phyloP scores from a whole-genome alignment of 2,113 vertebrate species.

The Fregata magnificens region DNA sequence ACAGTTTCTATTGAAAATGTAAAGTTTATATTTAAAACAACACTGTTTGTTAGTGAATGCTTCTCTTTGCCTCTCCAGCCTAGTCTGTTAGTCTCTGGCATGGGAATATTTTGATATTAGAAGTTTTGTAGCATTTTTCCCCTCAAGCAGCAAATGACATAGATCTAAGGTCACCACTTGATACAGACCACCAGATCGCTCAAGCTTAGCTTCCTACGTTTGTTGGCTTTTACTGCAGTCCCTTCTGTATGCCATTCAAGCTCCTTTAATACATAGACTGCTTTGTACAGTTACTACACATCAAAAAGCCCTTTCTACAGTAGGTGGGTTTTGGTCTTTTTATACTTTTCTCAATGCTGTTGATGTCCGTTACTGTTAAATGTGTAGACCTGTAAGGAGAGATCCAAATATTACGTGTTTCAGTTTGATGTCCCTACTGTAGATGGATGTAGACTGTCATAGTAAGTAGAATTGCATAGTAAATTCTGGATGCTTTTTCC shows the following conservation, averaged over 20 bases:
- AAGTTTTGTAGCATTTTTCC: slow-evolving; percentile 41
- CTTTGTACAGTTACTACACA: slow-evolving; percentile 71
- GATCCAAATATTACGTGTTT: slow-evolving; percentile 72
- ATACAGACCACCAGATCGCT: not conserved
- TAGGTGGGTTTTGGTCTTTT: slow-evolving; percentile 80
- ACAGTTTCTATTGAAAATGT: slow-evolving; percentile 52
- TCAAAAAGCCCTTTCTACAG: slow-evolving; percentile 76
- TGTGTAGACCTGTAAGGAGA: slow-evolving; percentile 71
- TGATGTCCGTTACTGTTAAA: slow-evolving; percentile 69
- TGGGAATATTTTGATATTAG: slow-evolving; percentile 63
- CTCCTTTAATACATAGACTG: slow-evolving; percentile 49
- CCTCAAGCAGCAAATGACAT: not conserved
- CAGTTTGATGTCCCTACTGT: slow-evolving; percentile 76
- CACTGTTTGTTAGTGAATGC: slow-evolving; percentile 35
- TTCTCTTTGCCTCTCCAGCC: slow-evolving; percentile 46
- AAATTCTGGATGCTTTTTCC: slow-evolving; percentile 80
- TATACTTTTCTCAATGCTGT: slow-evolving; percentile 79
- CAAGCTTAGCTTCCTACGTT: slow-evolving; percentile 35
- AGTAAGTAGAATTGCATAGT: slow-evolving; percentile 74
- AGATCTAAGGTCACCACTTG: slow-evolving; percentile 1
- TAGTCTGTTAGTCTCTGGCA: slow-evolving; percentile 54
- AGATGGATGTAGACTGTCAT: slow-evolving; percentile 70
- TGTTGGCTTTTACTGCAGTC: slow-evolving; percentile 38
- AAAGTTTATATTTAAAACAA: slow-evolving; percentile 55
- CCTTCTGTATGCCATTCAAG: slow-evolving; percentile 13